These are phyloP conservation scores for Herpailurus yagouaroundi DNA, from an alignment of 2,113 vertebrate genomes.

Conservation along the genomic window DNA sequence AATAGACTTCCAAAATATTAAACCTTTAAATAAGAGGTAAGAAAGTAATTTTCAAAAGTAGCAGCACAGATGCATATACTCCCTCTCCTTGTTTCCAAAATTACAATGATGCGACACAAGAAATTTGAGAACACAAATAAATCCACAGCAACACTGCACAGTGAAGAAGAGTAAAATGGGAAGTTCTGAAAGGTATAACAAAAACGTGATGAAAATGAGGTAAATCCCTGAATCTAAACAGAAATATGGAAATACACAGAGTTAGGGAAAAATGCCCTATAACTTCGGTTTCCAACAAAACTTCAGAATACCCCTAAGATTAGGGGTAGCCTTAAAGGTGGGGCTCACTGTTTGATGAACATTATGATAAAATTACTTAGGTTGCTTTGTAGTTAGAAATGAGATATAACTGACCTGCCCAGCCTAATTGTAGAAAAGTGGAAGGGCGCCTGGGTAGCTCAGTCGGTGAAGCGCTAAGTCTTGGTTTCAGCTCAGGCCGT, in stretches of 20 bases:
- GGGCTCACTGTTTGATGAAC: neutral
- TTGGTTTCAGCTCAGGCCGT: no score
- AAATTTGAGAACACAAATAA: neutral
- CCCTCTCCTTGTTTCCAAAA: neutral
- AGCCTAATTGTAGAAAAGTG: neutral
- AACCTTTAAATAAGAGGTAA: neutral
- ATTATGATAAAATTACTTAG: neutral
- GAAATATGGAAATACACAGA: neutral
- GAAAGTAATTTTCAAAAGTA: neutral
- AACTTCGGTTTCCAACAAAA: neutral
- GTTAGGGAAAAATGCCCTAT: rapidly evolving
- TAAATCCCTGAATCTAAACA: neutral
- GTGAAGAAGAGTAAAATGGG: neutral
- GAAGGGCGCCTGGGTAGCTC: no score
- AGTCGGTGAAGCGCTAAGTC: no score
- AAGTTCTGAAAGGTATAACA: neutral
- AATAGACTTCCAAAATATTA: neutral
- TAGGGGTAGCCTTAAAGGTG: neutral
- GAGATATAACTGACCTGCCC: neutral
- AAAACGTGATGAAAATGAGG: neutral
- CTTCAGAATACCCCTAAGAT: neutral
- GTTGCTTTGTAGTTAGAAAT: neutral
- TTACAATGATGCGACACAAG: neutral
- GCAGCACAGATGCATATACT: neutral
- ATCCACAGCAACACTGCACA: neutral